phyloP scores from a whole-genome alignment of 2,797 vertebrate genomes.

The Argya squamiceps region DNA sequence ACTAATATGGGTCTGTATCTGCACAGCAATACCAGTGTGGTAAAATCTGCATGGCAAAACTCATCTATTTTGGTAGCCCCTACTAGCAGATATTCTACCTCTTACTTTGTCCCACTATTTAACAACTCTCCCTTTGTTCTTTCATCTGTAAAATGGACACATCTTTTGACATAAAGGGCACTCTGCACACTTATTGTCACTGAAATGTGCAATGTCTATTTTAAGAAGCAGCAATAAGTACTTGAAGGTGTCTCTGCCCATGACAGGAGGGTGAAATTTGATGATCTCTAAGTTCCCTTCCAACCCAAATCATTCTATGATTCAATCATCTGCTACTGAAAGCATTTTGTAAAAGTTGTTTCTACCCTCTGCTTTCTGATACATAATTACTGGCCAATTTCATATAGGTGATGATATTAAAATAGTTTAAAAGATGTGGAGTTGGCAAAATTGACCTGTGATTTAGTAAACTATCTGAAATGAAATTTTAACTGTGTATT shows the following conservation, averaged over 20 bases:
- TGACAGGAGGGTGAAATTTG: neutral
- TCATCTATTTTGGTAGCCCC: neutral
- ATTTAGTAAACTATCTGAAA: neutral
- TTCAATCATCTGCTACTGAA: neutral
- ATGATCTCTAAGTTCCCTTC: neutral
- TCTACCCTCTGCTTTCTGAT: neutral
- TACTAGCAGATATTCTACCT: neutral
- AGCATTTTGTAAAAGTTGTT: neutral
- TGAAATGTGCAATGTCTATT: neutral
- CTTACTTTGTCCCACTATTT: neutral
- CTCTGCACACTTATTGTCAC: neutral
- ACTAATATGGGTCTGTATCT: neutral
- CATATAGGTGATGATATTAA: neutral
- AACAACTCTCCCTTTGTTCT: neutral
- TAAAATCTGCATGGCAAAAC: neutral
- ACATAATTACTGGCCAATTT: neutral
- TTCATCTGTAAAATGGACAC: neutral
- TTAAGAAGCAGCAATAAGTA: neutral
- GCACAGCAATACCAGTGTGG: neutral
- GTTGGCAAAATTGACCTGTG: neutral
- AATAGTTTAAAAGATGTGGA: neutral
- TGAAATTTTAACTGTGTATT: neutral
- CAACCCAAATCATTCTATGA: neutral
- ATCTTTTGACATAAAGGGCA: rapidly evolving
- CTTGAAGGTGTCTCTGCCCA: neutral